Base-by-base conservation (phyloP, 2,113 vertebrate genomes). In the Menura novaehollandiae region DNA sequence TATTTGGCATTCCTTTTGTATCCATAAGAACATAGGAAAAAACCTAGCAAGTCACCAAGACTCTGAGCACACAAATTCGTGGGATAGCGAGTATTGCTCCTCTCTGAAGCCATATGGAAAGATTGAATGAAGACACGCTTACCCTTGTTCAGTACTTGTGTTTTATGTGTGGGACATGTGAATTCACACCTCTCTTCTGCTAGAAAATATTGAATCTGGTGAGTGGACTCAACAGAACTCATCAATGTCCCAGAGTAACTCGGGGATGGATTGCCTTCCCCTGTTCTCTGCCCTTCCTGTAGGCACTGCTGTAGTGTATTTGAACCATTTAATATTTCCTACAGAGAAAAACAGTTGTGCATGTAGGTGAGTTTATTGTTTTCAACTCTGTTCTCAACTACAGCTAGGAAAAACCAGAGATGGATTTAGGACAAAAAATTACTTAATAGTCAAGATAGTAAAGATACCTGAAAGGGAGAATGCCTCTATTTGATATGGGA, bases 91-190 rank as follows among this genome's bases (percentile, higher is more conserved):
- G 6, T 28, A 32, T 24, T 55, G 19, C 9, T 72, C 23, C 35
- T 63, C 11, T n/a, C n/a, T 33, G 30, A 84, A 85, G 15, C 8
- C 1, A 0, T 0, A 0, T 13, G 33, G 52, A 85, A 78, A 71
- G 15, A 51, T 5, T 2, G 2, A 39, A 44, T 21, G 30, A 66
- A 32, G 13, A 24, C 15, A 20, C 44, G 6, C 6, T 24, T 78
- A 27, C 13, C 1, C 11, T 58, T 82, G 20, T 37, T 41, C 64
- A 55, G 4, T 32, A 59, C 17, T 23, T 64, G 10, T 24, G 3
- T 5, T 83, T 66, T n/a, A 35, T 39, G 10, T 51, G 63, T 20
- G 28, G 35, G 11, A 22, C 10, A 18, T 11, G 8, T 47, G 46
- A 85, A 44, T 41, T 58, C 30, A 67, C 27, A 20, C 14, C 15